Evolutionary conservation across 2,888 invertebrate species (phyloP).

Genomic region (Scaptomyza parva): DNA sequence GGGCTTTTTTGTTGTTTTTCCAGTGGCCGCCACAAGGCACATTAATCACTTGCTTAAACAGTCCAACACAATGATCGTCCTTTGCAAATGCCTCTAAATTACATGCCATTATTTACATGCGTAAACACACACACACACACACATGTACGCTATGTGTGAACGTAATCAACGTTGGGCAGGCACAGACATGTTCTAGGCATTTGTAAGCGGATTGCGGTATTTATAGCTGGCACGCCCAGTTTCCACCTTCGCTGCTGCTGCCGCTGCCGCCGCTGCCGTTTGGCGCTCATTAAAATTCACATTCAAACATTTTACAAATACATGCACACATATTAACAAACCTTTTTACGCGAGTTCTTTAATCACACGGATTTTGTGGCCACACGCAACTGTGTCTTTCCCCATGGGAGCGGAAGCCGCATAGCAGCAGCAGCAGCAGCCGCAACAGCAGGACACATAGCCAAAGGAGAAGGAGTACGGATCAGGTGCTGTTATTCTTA

Average conservation of each 20-base stretch:
- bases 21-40: slow-evolving; percentile 30
- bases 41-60: slow-evolving; percentile 46
- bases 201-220: slow-evolving; percentile 66
- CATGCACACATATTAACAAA: slow-evolving; percentile 48
- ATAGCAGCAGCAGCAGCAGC: neutral
- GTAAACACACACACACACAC: slow-evolving; percentile 17
- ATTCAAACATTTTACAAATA: slow-evolving; percentile 68
- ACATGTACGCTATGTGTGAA: neutral
- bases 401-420: slow-evolving; percentile 16
- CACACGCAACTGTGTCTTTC: slow-evolving; percentile 36
- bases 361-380: slow-evolving; percentile 69
- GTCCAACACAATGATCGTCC: slow-evolving; percentile 22
- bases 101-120: slow-evolving; percentile 51
- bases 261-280: neutral
- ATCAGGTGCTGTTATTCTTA: slow-evolving; percentile 2
- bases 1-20: too few relatives aligned
- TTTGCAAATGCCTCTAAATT: slow-evolving; percentile 44
- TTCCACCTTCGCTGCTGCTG: slow-evolving; percentile 16
- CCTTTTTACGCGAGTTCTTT: slow-evolving; percentile 57
- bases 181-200: slow-evolving; percentile 19
- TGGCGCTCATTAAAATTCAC: slow-evolving; percentile 72
- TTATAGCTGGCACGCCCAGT: slow-evolving; percentile 36
- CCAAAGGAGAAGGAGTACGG: neutral
- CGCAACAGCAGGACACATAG: neutral
- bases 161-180: slow-evolving; percentile 11